Percentiles rank a stretch among this genome's conserved stretches.
Conservation (phyloP, 2,113 vertebrate species). For the Nyctereutes procyonoides region DNA sequence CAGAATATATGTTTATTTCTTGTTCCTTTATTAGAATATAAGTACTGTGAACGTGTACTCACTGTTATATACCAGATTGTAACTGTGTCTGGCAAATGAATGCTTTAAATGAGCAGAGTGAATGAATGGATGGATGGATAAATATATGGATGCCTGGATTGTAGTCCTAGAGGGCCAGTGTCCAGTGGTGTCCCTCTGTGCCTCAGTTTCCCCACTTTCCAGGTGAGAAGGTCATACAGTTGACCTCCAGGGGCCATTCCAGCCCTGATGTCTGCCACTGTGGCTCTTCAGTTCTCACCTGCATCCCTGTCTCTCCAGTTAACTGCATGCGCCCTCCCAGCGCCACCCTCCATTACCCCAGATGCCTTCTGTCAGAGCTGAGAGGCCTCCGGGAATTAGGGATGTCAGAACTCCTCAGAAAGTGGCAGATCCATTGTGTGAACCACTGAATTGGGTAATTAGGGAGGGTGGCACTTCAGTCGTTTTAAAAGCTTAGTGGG, state of each 20-base stretch:
- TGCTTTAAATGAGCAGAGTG: neutral
- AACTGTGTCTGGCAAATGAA: neutral
- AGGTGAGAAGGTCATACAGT: no score
- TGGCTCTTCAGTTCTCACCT: neutral
- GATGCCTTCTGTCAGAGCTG: slow-evolving; percentile 62
- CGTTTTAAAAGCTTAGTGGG: slow-evolving; percentile 74
- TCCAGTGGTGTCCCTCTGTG: neutral
- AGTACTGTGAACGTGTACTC: neutral
- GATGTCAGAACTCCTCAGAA: slow-evolving; percentile 72
- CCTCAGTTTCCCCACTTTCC: neutral
- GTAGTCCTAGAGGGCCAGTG: neutral
- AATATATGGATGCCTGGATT: neutral
- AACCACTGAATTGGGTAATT: slow-evolving; percentile 78
- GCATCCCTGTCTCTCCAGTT: neutral
- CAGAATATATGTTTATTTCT: neutral
- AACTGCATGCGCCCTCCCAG: neutral
- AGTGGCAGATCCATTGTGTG: slow-evolving; percentile 80
- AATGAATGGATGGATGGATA: neutral
- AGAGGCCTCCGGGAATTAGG: slow-evolving; percentile 57
- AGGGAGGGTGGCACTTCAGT: slow-evolving; percentile 75
- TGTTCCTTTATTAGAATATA: no score
- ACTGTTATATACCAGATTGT: neutral
- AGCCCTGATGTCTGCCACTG: accelerated
- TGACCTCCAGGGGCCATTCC: neutral
- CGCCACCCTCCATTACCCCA: slow-evolving; percentile 26